Evolutionary conservation across 2,888 invertebrate genomes (phyloP).

Genomic region (Nemapogon koenigi): DNA sequence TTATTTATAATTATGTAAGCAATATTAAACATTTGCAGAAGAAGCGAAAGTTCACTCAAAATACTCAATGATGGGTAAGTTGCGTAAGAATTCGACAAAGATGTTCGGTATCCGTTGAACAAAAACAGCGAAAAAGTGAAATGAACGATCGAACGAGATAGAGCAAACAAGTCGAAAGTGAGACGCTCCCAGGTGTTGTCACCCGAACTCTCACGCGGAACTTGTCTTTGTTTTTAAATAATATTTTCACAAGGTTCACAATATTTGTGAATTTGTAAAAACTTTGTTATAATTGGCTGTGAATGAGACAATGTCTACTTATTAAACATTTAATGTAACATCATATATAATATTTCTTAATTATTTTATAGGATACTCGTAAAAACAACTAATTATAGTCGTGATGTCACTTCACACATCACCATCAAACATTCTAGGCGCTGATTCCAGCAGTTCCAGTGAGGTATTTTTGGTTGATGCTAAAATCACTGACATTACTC

Average conservation of each 20-base stretch:
- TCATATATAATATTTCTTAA: no score
- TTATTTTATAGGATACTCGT: no score
- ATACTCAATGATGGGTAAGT: conserved; percentile 4
- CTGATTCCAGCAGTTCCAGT: no score
- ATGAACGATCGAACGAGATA: conserved; percentile 9
- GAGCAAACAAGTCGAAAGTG: conserved; percentile 6
- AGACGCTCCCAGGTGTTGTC: conserved; percentile 5
- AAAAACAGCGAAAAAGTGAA: conserved; percentile 8
- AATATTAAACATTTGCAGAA: conserved; percentile 4
- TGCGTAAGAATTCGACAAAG: conserved; percentile 8
- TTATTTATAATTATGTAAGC: no score
- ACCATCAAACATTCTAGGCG: no score
- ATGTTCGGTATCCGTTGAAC: conserved; percentile 6
- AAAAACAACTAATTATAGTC: no score
- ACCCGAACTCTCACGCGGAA: conserved; percentile 4
- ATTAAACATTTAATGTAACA: no score
- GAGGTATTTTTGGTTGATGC: no score
- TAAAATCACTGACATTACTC: no score
- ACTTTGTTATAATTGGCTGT: not conserved
- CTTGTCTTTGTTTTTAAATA: conserved; percentile 1
- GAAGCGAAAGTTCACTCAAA: conserved; percentile 9
- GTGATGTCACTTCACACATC: no score
- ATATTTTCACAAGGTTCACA: not conserved
- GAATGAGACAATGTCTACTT: not conserved
- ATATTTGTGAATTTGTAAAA: not conserved